Evolutionary conservation across 53 echinoderm and acorn worm species (phyloP).

Genomic region (Actinopyga echinites): DNA sequence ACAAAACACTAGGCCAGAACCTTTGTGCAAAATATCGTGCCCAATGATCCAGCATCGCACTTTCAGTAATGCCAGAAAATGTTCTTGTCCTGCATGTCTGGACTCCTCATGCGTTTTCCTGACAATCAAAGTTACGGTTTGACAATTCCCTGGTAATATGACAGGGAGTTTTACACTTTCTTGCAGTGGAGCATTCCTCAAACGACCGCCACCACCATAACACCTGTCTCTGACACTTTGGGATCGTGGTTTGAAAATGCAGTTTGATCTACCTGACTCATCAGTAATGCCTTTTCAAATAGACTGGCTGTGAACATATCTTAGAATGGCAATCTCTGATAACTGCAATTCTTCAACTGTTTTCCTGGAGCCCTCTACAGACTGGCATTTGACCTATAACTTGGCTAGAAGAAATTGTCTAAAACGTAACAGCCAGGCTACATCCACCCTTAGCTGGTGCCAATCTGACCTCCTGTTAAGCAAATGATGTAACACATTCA

Average conservation of each 20-base stretch:
- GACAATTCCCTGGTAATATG: slow-evolving; percentile 22
- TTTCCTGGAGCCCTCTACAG: not conserved
- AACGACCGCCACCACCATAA: slow-evolving; percentile 47
- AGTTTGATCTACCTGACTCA: not conserved
- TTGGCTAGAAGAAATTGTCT: slow-evolving; percentile 1
- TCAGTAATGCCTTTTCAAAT: not conserved
- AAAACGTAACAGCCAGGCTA: slow-evolving; percentile 31
- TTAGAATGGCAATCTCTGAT: slow-evolving; percentile 41
- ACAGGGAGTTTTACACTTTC: slow-evolving; percentile 40
- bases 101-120: not conserved
- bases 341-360: slow-evolving; percentile 34
- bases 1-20: no score
- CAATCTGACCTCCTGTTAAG: slow-evolving; percentile 14
- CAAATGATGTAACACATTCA: not conserved
- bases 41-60: no score
- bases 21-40: no score
- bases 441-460: slow-evolving; percentile 7
- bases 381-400: not conserved
- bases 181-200: slow-evolving; percentile 13
- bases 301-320: slow-evolving; percentile 23
- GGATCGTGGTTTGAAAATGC: slow-evolving; percentile 17
- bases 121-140: slow-evolving; percentile 22
- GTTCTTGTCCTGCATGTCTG: slow-evolving; percentile 19
- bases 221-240: slow-evolving; percentile 9
- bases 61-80: slow-evolving; percentile 12